Conservation (phyloP, 2,113 vertebrate genomes). For the Mirounga angustirostris region DNA sequence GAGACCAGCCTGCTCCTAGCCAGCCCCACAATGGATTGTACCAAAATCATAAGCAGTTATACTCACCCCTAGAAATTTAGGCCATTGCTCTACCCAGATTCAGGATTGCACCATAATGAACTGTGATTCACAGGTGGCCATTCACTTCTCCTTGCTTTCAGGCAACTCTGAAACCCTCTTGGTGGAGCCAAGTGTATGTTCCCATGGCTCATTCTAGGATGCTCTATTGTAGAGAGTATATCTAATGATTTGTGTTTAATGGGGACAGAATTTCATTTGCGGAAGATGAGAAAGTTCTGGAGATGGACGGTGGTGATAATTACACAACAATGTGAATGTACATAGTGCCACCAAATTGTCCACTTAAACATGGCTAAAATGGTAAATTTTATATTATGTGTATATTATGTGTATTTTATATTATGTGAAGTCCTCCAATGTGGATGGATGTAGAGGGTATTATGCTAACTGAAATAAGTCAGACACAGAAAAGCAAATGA, state of each 20-base stretch:
- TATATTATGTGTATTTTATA: not conserved
- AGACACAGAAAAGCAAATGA: not conserved
- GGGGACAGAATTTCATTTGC: not conserved
- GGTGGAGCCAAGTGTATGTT: not conserved
- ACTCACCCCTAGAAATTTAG: not conserved
- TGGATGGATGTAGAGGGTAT: not conserved
- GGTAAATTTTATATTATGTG: not conserved
- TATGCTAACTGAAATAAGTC: not conserved
- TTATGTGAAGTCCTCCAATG: not conserved
- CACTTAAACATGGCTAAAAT: not conserved
- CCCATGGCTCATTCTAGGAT: not conserved
- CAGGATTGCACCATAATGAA: not conserved
- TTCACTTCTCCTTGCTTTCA: not conserved
- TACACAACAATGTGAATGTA: not conserved
- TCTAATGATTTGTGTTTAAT: not conserved
- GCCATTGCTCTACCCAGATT: not conserved
- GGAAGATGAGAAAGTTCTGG: not conserved
- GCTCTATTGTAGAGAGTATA: not conserved
- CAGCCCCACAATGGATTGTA: not conserved
- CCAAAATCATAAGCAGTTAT: not conserved
- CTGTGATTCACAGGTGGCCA: not conserved
- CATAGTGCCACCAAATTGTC: not conserved
- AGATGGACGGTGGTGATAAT: not conserved
- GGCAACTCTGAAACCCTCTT: not conserved
- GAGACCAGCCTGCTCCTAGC: not conserved